phyloP scores from a whole-genome alignment of 2,113 vertebrate species.

The Daubentonia madagascariensis region DNA sequence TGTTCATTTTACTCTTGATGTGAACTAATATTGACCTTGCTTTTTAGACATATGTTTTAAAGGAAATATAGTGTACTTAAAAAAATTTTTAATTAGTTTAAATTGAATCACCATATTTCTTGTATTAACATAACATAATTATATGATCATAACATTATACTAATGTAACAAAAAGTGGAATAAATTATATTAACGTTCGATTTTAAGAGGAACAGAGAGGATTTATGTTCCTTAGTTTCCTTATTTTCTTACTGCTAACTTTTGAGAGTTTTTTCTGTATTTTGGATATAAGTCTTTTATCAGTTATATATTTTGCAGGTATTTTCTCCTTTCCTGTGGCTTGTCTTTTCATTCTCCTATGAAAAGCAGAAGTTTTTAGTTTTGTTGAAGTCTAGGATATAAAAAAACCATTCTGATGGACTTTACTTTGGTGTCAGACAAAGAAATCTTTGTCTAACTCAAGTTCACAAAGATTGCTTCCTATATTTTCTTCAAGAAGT shows the following conservation, averaged over 20 bases:
- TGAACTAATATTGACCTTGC: neutral
- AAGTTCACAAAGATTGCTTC: neutral
- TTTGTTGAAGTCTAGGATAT: conserved; percentile 9
- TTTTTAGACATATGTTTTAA: conserved; percentile 13
- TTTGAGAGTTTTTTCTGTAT: neutral
- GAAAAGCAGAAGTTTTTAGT: neutral
- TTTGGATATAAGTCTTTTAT: neutral
- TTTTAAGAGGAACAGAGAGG: neutral
- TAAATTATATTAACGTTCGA: neutral
- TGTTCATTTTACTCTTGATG: conserved; percentile 13
- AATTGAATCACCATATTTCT: neutral
- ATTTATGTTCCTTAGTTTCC: neutral
- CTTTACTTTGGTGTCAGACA: neutral
- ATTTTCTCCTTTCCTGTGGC: neutral
- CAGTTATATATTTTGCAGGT: neutral
- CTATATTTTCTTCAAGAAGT: neutral
- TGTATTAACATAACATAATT: neutral
- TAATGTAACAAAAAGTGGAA: neutral
- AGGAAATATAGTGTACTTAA: conserved; percentile 5
- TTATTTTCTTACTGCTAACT: neutral
- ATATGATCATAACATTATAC: neutral
- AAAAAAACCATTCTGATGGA: neutral
- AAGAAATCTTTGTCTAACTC: neutral
- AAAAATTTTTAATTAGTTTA: conserved; percentile 21
- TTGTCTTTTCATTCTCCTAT: neutral